Base-by-base conservation (phyloP, 2,797 vertebrate species). In the Buceros bicornis region DNA sequence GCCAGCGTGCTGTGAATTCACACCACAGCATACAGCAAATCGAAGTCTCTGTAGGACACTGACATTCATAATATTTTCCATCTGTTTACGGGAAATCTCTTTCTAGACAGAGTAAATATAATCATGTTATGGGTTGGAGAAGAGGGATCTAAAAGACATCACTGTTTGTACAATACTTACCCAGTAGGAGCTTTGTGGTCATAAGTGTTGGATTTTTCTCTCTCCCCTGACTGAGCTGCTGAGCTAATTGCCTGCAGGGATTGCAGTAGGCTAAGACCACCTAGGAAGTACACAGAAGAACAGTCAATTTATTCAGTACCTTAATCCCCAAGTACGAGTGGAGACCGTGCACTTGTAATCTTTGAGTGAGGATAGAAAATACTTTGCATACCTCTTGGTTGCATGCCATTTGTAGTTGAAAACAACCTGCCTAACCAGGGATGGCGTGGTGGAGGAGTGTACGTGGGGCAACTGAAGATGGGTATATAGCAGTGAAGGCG, bases 161-260 rank as follows among this genome's bases (percentile, higher is more conserved):
- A 17, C 15, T 84, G 70, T 92, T 10, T 94, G 74, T 89, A 87
- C 77, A 64, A 0, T 93, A 50, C 73, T 64, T 82, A 14, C 47
- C 57, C 67, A 28, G 78, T 79, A 92, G 71, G 71, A 89, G 87
- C 54, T 87, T 73, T 94, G 64, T 82, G 81, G 91, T 95, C 71
- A 22, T 16, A 82, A 95, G 90, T 60, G 83, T 84, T 66, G 89
- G 95, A 87, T 95, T 96, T 93, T 91, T 81, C 76, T 91, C 20
- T 79, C 33, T 47, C 64, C 45, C 43, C 42, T 53, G 58, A 56
- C 33, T 56, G 78, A 96, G 61, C 78, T 82, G 81, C 87, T 85
- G 82, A 94, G 77, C 85, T 86, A 85, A 87, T 58, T 72, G 57
- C 85, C 78, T 85, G 64, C 45, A 82, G 72, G 85, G 82, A 86